phyloP scores from a whole-genome alignment of 2,113 vertebrate genomes.

The Galbula dea region DNA sequence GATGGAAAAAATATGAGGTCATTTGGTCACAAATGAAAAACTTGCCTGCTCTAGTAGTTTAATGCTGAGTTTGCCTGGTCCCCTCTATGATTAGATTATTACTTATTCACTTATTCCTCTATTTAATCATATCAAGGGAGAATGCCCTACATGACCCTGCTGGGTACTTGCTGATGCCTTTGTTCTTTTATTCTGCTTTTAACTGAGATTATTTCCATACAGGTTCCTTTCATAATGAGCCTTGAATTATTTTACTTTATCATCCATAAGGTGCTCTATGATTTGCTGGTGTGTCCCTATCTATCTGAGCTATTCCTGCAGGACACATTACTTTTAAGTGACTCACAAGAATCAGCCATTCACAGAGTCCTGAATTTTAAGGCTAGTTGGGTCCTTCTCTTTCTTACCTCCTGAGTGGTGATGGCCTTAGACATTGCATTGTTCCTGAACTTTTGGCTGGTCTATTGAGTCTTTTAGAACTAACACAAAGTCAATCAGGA shows the following conservation, averaged over 20 bases:
- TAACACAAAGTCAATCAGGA: not conserved
- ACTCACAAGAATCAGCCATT: not conserved
- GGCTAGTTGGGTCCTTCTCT: not conserved
- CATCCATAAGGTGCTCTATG: slow-evolving; percentile 14
- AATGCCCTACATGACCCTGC: slow-evolving; percentile 42
- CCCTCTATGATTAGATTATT: slow-evolving; percentile 58
- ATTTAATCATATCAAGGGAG: slow-evolving; percentile 55
- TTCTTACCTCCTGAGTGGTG: not conserved
- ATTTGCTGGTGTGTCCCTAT: not conserved
- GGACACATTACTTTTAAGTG: not conserved
- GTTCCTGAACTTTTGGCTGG: not conserved
- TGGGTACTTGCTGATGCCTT: slow-evolving; percentile 38
- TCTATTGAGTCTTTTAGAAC: not conserved
- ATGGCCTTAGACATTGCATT: not conserved
- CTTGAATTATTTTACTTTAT: slow-evolving; percentile 49
- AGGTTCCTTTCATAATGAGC: slow-evolving; percentile 35
- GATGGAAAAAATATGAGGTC: slow-evolving; percentile 64
- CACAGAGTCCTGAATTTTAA: not conserved
- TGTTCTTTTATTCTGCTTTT: slow-evolving; percentile 44
- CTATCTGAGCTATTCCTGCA: slow-evolving; percentile 23
- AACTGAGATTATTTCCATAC: slow-evolving; percentile 28
- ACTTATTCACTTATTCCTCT: slow-evolving; percentile 61
- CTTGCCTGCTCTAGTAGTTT: slow-evolving; percentile 34
- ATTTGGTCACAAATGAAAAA: slow-evolving; percentile 63
- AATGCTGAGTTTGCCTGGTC: slow-evolving; percentile 28